Evolutionary conservation across 2,888 invertebrate genomes (phyloP).

Genomic region (Ochropleura plecta): DNA sequence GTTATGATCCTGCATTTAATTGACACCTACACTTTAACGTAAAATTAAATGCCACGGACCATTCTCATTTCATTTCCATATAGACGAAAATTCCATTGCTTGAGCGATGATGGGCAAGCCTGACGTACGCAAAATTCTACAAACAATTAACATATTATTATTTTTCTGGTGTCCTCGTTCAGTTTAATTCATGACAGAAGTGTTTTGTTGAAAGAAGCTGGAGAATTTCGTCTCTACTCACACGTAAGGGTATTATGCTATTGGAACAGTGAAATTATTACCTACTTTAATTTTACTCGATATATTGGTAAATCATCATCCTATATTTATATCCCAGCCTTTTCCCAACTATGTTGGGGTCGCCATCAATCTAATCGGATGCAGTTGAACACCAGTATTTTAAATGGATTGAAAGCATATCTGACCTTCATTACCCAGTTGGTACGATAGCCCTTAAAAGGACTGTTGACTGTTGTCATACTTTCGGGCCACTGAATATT

Average conservation of each 20-base stretch:
- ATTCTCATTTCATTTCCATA: slow-evolving; percentile 57
- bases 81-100: slow-evolving; percentile 55
- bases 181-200: slow-evolving; percentile 29
- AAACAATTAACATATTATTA: slow-evolving; percentile 31
- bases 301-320: no score
- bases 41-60: slow-evolving; percentile 47
- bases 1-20: slow-evolving; percentile 17
- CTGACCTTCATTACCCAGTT: no score
- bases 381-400: no score
- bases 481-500: no score
- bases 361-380: no score
- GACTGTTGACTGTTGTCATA: no score
- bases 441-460: no score
- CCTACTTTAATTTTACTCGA: neutral
- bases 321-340: no score
- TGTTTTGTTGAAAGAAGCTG: neutral
- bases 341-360: no score
- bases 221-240: neutral
- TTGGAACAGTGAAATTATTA: no score
- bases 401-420: no score
- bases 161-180: slow-evolving; percentile 24
- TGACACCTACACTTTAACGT: slow-evolving; percentile 29
- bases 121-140: slow-evolving; percentile 41
- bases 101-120: slow-evolving; percentile 37
- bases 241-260: neutral